Conservation (phyloP, 2,888 invertebrate species). For the Dryobotodes eremita region DNA sequence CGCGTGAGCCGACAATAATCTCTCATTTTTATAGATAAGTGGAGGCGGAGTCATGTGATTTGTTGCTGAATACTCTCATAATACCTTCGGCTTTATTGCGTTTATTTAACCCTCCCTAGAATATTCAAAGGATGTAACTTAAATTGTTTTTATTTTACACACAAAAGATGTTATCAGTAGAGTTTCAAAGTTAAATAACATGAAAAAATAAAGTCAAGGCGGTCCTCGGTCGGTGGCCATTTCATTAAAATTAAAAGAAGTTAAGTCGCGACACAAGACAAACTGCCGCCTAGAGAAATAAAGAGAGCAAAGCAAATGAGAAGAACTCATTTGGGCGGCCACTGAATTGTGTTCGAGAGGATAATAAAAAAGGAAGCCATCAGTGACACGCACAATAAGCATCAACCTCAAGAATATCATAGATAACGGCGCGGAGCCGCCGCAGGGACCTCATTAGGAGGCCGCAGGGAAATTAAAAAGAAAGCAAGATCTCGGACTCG, state of each 20-base stretch:
- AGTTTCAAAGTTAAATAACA: slow-evolving; percentile 73
- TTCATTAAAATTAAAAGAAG: slow-evolving; percentile 87
- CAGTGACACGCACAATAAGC: slow-evolving; percentile 91
- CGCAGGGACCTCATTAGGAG: slow-evolving; percentile 90
- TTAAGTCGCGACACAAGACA: slow-evolving; percentile 88
- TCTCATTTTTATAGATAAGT: slow-evolving; percentile 91
- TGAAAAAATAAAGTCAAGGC: slow-evolving; percentile 74
- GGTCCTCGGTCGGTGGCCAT: slow-evolving; percentile 76
- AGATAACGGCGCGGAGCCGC: slow-evolving; percentile 88
- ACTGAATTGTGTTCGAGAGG: slow-evolving; percentile 91
- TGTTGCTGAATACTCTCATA: slow-evolving; percentile 75
- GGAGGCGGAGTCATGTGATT: slow-evolving; percentile 88
- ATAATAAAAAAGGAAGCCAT: slow-evolving; percentile 91
- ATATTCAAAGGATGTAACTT: slow-evolving; percentile 57
- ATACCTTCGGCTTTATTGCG: slow-evolving; percentile 69
- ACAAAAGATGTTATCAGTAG: slow-evolving; percentile 55
- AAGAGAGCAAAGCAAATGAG: slow-evolving; percentile 90
- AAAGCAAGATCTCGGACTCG: slow-evolving; percentile 91
- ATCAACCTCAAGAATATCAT: slow-evolving; percentile 91
- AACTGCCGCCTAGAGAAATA: slow-evolving; percentile 90
- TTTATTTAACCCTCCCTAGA: slow-evolving; percentile 57
- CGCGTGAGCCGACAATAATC: slow-evolving; percentile 86
- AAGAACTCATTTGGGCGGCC: slow-evolving; percentile 89
- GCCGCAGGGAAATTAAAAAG: slow-evolving; percentile 91
- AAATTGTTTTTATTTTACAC: slow-evolving; percentile 56